Conservation (phyloP, 2,888 invertebrate species). For the Metopia argyrocephala region DNA sequence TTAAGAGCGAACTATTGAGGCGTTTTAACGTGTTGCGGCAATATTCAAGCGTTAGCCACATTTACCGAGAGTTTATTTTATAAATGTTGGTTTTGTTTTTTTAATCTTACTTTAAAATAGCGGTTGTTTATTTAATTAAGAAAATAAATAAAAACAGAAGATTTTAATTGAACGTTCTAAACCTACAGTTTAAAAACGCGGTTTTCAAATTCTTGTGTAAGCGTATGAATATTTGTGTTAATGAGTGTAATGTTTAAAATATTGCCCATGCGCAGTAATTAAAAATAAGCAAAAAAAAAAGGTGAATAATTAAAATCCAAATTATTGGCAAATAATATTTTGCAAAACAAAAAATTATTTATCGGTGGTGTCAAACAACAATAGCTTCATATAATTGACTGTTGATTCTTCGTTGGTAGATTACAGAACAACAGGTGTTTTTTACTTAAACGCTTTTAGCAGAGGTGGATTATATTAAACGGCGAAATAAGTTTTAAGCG, state of each 20-base stretch:
- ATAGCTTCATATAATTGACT: not conserved
- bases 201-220: not conserved
- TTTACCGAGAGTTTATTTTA: conserved; percentile 48
- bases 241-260: not conserved
- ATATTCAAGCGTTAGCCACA: conserved; percentile 32
- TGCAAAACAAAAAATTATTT: not conserved
- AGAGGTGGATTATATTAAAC: not conserved
- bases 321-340: not conserved
- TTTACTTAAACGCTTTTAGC: not conserved
- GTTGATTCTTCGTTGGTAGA: not conserved
- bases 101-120: not conserved
- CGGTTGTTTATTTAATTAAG: not conserved
- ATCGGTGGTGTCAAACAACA: not conserved
- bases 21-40: conserved; percentile 66
- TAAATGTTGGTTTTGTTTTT: not conserved
- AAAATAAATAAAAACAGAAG: not conserved
- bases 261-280: conserved; percentile 9
- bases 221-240: not conserved
- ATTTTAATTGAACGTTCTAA: conserved; percentile 5
- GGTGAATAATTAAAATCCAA: not conserved
- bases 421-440: conserved; percentile 37
- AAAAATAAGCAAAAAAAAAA: conserved; percentile 1
- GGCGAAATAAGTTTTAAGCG: not conserved
- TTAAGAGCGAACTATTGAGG: conserved; percentile 70
- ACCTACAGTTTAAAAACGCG: not conserved